Conservation (phyloP, 53 echinoderm and acorn worm species). For the Glandiceps talaboti region DNA sequence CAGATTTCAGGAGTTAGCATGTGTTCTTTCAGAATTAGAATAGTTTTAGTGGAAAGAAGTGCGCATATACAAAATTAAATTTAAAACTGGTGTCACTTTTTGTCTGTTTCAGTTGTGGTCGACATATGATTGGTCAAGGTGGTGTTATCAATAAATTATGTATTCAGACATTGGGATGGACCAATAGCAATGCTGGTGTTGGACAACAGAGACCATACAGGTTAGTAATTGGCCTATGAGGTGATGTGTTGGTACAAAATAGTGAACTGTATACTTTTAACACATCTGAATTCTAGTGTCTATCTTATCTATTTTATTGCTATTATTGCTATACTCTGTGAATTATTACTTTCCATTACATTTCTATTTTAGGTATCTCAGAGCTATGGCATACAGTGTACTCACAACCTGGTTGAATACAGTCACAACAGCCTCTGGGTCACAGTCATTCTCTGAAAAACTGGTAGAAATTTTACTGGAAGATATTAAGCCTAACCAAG, state of each 20-base stretch:
- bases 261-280: too few relatives aligned
- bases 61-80: too few relatives aligned
- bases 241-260: too few relatives aligned
- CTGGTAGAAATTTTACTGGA: constrained; percentile 30
- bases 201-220: constrained; percentile 28
- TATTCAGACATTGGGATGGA: constrained; percentile 49
- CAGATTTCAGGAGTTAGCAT: too few relatives aligned
- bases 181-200: constrained; percentile 16
- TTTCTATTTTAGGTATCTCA: constrained; percentile 42
- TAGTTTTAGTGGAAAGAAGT: too few relatives aligned
- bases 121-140: constrained; percentile 41
- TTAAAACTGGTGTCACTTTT: too few relatives aligned
- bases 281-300: too few relatives aligned
- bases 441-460: constrained; percentile 35
- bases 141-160: constrained; percentile 43
- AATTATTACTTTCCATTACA: too few relatives aligned
- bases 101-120: constrained; percentile 55
- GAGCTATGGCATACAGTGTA: constrained; percentile 22
- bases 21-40: too few relatives aligned
- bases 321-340: too few relatives aligned
- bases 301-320: too few relatives aligned
- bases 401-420: constrained; percentile 45
- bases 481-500: constrained; percentile 29
- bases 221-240: too few relatives aligned
- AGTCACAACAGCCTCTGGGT: constrained; percentile 25